Conservation (phyloP, 2,797 vertebrate species). For the Megaceryle alcyon region DNA sequence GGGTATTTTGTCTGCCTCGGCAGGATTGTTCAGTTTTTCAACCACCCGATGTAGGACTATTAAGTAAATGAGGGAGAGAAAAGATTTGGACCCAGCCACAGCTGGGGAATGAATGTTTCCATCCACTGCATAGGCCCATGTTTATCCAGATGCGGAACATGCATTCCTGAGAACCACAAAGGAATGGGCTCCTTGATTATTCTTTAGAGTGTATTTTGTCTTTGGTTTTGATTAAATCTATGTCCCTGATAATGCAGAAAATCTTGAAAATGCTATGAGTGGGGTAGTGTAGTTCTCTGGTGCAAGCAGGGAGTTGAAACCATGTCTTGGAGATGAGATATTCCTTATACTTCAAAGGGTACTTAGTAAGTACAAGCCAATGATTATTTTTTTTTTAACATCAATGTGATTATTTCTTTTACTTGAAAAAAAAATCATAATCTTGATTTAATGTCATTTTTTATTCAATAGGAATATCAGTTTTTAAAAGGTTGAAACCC, state of each 20-base stretch:
- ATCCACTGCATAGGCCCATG: not conserved
- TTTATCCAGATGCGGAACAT: conserved; percentile 51
- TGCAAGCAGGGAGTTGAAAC: not conserved
- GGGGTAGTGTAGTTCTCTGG: not conserved
- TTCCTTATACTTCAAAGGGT: not conserved
- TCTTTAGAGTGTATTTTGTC: not conserved
- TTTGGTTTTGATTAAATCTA: conserved; percentile 11
- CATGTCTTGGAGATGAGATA: not conserved
- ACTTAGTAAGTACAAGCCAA: not conserved
- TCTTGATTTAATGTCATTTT: not conserved
- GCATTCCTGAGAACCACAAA: conserved; percentile 12
- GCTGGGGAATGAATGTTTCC: conserved; percentile 37
- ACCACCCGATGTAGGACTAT: not conserved
- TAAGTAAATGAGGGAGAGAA: not conserved
- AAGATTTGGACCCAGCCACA: not conserved
- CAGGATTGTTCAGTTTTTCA: not conserved
- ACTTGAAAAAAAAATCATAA: not conserved
- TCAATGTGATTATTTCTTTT: not conserved
- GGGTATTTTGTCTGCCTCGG: not conserved
- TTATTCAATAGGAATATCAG: not conserved
- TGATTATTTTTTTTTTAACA: not conserved
- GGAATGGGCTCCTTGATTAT: not conserved
- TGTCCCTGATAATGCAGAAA: not conserved
- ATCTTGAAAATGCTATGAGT: not conserved
- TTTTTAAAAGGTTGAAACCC: not conserved